Evolutionary conservation across 2,797 vertebrate species (phyloP).

Genomic region (Danionella dracula): DNA sequence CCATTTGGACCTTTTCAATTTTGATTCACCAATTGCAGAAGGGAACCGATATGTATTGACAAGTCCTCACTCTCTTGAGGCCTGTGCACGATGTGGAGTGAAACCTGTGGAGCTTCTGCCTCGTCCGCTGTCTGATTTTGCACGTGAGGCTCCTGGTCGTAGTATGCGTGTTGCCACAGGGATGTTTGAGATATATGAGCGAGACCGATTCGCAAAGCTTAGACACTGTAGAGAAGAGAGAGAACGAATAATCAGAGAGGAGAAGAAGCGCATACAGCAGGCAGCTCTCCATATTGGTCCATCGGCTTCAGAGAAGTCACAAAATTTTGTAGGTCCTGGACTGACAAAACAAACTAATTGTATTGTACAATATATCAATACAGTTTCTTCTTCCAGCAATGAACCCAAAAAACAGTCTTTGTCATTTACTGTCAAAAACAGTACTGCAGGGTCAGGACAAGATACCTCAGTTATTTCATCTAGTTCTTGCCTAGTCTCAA

Average conservation of each 20-base stretch:
- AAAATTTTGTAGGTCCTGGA: slow-evolving; percentile 40
- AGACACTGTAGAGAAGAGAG: slow-evolving; percentile 88
- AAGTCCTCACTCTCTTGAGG: slow-evolving; percentile 92
- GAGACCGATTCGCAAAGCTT: slow-evolving; percentile 82
- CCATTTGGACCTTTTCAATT: slow-evolving; percentile 94
- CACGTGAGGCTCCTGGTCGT: slow-evolving; percentile 84
- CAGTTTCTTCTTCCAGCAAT: slow-evolving; percentile 23
- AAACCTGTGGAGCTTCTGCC: slow-evolving; percentile 90
- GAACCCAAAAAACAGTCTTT: slow-evolving; percentile 38
- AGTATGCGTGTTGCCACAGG: slow-evolving; percentile 91
- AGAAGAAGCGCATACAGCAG: slow-evolving; percentile 81
- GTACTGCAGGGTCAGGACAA: slow-evolving; percentile 17
- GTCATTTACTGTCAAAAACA: slow-evolving; percentile 48
- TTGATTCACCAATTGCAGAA: slow-evolving; percentile 85
- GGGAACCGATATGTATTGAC: slow-evolving; percentile 95
- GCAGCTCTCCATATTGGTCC: slow-evolving; percentile 50
- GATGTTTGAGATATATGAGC: slow-evolving; percentile 88
- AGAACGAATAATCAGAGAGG: slow-evolving; percentile 86
- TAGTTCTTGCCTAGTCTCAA: slow-evolving; percentile 41
- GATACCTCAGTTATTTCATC: slow-evolving; percentile 51
- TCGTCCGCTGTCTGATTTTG: slow-evolving; percentile 80
- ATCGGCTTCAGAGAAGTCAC: slow-evolving; percentile 47
- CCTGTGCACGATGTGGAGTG: slow-evolving; percentile 89
- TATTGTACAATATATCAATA: slow-evolving; percentile 50
- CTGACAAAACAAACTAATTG: slow-evolving; percentile 49